Evolutionary conservation across 2,888 invertebrate genomes (phyloP).

Genomic region (Tuberolachnus salignus): DNA sequence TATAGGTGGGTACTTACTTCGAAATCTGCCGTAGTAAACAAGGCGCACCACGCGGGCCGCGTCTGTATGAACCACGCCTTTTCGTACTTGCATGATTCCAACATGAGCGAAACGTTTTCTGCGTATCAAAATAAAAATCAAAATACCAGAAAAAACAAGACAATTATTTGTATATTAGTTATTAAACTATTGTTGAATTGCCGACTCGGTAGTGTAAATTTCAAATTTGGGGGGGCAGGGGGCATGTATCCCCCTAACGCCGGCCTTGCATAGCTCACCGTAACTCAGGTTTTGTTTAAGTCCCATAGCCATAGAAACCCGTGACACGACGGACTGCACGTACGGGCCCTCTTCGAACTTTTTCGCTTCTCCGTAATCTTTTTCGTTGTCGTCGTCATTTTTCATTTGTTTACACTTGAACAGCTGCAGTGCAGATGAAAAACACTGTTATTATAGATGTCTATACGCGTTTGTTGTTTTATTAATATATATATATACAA

Average conservation of each 20-base stretch:
- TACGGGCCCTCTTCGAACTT: constrained; percentile 33
- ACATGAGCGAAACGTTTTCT: constrained; percentile 70
- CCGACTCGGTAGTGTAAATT: no score
- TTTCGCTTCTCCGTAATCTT: constrained; percentile 12
- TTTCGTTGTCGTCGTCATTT: constrained; percentile 58
- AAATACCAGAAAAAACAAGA: not conserved
- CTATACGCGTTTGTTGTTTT: not conserved
- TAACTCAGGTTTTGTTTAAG: constrained; percentile 41
- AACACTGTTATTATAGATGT: no score
- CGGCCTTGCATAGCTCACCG: constrained; percentile 34
- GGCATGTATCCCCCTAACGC: no score
- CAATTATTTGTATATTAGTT: no score
- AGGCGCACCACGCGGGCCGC: constrained; percentile 78
- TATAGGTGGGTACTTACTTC: constrained; percentile 62
- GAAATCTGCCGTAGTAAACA: constrained; percentile 74
- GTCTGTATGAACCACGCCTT: constrained; percentile 74
- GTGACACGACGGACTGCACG: constrained; percentile 30
- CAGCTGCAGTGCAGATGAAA: not conserved
- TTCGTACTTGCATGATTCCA: constrained; percentile 80
- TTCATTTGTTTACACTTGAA: constrained; percentile 57
- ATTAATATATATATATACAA: no score
- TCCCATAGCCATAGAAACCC: constrained; percentile 48
- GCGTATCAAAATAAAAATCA: not conserved
- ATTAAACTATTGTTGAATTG: no score
- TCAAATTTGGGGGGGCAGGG: no score